A percentile compares a stretch with the other conserved stretches of the same genome.
Evolutionary conservation across 2,888 invertebrate genomes (phyloP).

Genomic region (Rhogogaster chlorosoma): DNA sequence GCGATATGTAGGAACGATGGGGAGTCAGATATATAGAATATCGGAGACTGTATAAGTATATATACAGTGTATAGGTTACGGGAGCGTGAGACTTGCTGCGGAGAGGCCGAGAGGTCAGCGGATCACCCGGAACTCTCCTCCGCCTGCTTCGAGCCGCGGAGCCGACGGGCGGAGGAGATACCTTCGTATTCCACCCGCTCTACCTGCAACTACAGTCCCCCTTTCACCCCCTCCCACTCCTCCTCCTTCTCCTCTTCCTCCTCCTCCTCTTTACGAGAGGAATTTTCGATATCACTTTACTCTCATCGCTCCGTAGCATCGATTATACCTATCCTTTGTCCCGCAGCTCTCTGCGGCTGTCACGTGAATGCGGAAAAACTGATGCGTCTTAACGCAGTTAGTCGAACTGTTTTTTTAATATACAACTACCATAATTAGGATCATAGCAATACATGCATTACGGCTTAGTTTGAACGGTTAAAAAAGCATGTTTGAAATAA

Average conservation of each 20-base stretch:
- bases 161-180: conserved; percentile 49
- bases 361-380: conserved; percentile 41
- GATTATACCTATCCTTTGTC: conserved; percentile 47
- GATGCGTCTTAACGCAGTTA: conserved; percentile 5
- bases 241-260: conserved; percentile 36
- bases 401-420: conserved; percentile 2
- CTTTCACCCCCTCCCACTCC: conserved; percentile 31
- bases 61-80: conserved; percentile 77
- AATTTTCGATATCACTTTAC: conserved; percentile 50
- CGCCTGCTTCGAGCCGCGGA: conserved; percentile 57
- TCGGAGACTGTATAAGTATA: conserved; percentile 56
- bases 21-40: conserved; percentile 51
- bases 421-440: not conserved
- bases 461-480: not conserved
- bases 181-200: conserved; percentile 51
- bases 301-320: conserved; percentile 50
- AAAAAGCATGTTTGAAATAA: not conserved
- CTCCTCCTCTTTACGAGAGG: conserved; percentile 55
- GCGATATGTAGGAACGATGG: conserved; percentile 43
- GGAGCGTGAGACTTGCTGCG: conserved; percentile 78
- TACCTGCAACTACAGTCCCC: conserved; percentile 51
- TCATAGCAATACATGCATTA: not conserved
- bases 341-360: conserved; percentile 34
- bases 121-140: conserved; percentile 78
- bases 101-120: conserved; percentile 78